Conservation (phyloP, 2,797 vertebrate genomes). For the Mormyrops attenuatus region DNA sequence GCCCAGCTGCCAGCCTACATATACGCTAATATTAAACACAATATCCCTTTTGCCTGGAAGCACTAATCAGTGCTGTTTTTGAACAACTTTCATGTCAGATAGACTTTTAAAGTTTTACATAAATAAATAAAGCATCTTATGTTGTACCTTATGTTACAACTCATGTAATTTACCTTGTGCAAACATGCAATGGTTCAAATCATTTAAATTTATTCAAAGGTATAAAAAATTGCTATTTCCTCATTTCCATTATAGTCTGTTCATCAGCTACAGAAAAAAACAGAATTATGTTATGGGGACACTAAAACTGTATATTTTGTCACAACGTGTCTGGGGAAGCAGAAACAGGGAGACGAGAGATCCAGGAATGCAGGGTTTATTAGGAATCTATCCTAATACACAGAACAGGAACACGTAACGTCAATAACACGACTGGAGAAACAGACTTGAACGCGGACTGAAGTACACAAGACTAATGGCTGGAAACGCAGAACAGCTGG, state of each 20-base stretch:
- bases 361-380: no score
- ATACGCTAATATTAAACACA: not conserved
- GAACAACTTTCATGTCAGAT: not conserved
- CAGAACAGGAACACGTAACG: no score
- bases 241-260: not conserved
- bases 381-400: no score
- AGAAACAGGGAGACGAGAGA: no score
- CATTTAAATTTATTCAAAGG: not conserved
- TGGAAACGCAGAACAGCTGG: no score
- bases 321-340: no score
- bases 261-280: not conserved
- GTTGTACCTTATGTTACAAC: not conserved
- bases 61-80: not conserved
- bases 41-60: not conserved
- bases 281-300: no score
- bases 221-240: not conserved
- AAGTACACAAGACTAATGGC: no score
- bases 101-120: not conserved
- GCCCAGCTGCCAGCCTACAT: not conserved
- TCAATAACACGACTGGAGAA: no score
- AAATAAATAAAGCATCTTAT: not conserved
- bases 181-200: not conserved
- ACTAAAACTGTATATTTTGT: no score
- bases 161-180: not conserved
- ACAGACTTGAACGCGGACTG: no score